Evolutionary conservation across 2,888 invertebrate species (phyloP), one percentile per base, ranked within the genome.

Genomic region (Orchesellides sinensis): DNA sequence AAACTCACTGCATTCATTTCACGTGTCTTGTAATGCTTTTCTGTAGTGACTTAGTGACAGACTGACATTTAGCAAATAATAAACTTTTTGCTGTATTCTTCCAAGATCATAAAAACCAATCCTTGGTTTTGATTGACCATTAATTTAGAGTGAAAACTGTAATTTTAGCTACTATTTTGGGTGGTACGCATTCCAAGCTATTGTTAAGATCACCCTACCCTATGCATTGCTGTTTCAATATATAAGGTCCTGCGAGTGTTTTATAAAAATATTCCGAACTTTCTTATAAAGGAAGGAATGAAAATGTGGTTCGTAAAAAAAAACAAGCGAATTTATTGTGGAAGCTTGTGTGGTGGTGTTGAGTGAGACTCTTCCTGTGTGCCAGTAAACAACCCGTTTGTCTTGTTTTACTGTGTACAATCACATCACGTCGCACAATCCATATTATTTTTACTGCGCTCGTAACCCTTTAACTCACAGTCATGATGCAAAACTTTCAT

Each of bases 61-160:
- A 52, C 25, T 70, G 70, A 59, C 70, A 70, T 59, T 70, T 70
- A 70, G 27, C 56, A 56, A 23, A 40, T 52, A 56, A 52, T 70
- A 70, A 70, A 70, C 29, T 35, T n/a, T 56, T 27, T 17, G 45
- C 45, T 69, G 40, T 27, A 19, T 23, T 25, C 40, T 32, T 49
- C n/a, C 29, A n/a, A n/a, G 5, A 8, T 59, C 59, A 59, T 59
- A 59, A 59, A 32, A 59, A 59, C 29, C n/a, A 59, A 59, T 25
- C n/a, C 23, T 29, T 21, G 59, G 27, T 59, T 17, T 35, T 63
- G 63, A 63, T 63, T 63, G 63, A 63, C 63, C 63, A 63, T 63
- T 35, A 63, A 63, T 63, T 63, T 63, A 59, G 21, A 23, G 6
- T n/a, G 23, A 54, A n/a, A n/a, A n/a, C n/a, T n/a, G n/a, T n/a